These are phyloP conservation scores for Aldrovandia affinis DNA, from an alignment of 2,797 vertebrate genomes.

Conservation along the genomic window DNA sequence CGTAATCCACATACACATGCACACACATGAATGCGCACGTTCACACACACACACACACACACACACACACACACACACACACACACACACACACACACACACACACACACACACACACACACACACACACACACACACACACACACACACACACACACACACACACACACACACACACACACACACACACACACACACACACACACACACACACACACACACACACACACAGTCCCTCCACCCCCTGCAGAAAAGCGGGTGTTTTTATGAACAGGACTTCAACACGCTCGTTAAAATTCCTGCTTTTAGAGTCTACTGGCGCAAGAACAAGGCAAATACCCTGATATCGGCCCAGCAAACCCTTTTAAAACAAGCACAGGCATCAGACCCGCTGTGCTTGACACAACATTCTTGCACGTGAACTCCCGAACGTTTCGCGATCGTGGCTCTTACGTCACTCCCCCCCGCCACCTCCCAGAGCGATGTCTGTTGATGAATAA, in stretches of 20 bases:
- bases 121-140: neutral
- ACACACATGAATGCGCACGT: neutral
- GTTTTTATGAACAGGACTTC: constrained; percentile 54
- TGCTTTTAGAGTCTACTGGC: constrained; percentile 53
- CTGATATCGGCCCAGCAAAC: constrained; percentile 53
- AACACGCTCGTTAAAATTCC: constrained; percentile 72
- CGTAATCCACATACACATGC: neutral
- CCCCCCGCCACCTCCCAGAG: neutral
- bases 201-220: neutral
- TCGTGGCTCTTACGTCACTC: neutral
- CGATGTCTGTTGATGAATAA: neutral
- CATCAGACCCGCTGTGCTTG: constrained; percentile 46
- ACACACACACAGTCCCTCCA: constrained; percentile 1
- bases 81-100: neutral
- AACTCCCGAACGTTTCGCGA: constrained; percentile 27
- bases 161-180: neutral
- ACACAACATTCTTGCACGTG: constrained; percentile 50
- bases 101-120: neutral
- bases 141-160: neutral
- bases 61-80: constrained; percentile 3
- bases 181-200: neutral
- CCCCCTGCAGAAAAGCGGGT: constrained; percentile 38
- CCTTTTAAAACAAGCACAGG: constrained; percentile 48
- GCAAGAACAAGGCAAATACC: constrained; percentile 52
- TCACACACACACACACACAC: neutral